These are phyloP conservation scores for Melozone crissalis DNA, from an alignment of 2,113 vertebrate genomes.

Conservation along the genomic window DNA sequence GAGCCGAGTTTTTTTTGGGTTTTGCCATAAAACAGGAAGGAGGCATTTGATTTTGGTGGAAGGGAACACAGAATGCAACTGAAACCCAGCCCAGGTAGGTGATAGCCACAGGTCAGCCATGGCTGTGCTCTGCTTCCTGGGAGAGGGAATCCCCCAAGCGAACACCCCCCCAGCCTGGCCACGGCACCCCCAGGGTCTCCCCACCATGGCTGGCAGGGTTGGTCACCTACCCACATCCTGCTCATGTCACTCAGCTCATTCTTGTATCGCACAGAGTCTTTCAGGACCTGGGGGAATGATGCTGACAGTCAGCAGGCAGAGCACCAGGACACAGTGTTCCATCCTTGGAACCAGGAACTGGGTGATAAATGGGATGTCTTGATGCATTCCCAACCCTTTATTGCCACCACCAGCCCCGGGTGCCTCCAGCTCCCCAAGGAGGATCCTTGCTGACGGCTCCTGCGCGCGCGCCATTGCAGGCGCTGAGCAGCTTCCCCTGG, in stretches of 20 bases:
- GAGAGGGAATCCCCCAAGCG: neutral
- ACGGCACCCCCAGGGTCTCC: rapidly evolving
- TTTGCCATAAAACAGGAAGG: neutral
- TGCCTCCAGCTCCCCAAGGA: neutral
- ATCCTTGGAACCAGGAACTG: neutral
- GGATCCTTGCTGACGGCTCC: neutral
- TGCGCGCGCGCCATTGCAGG: rapidly evolving
- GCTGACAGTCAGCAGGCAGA: neutral
- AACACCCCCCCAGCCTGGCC: rapidly evolving
- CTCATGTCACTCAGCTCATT: conserved; percentile 94
- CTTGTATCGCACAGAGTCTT: conserved; percentile 95
- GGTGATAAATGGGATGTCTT: neutral
- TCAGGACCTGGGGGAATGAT: conserved; percentile 85
- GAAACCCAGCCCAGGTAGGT: neutral
- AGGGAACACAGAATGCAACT: neutral
- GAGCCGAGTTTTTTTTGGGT: neutral
- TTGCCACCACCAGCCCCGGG: neutral
- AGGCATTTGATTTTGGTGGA: neutral
- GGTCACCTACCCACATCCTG: conserved; percentile 94
- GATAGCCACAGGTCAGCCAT: neutral
- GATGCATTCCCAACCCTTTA: neutral
- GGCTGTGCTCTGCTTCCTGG: neutral
- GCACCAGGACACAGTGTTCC: rapidly evolving
- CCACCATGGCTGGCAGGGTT: rapidly evolving
- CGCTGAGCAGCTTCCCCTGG: rapidly evolving